phyloP scores from a whole-genome alignment of 1,140 invertebrate species.

The Cyclargus thomasi region DNA sequence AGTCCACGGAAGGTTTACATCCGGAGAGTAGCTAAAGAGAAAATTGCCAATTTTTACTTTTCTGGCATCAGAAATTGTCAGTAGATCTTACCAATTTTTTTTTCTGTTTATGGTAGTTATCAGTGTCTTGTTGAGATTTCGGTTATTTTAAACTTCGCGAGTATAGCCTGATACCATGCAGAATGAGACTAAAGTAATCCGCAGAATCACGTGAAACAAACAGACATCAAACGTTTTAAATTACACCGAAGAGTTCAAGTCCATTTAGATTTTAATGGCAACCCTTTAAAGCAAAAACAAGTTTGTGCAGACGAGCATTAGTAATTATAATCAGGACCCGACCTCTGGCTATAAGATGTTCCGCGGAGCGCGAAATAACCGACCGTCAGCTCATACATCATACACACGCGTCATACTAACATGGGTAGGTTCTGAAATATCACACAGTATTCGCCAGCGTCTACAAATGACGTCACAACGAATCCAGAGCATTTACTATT shows the following conservation, averaged over 20 bases:
- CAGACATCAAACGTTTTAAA: constrained; percentile 27
- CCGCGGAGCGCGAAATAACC: constrained; percentile 66
- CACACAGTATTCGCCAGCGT: too few relatives aligned
- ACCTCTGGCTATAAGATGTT: constrained; percentile 69
- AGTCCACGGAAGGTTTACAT: too few relatives aligned
- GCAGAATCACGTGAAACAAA: constrained; percentile 36
- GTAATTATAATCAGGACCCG: constrained; percentile 64
- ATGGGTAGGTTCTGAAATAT: too few relatives aligned
- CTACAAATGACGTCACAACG: too few relatives aligned
- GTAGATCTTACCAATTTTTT: too few relatives aligned
- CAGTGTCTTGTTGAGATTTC: too few relatives aligned
- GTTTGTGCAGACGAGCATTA: constrained; percentile 57
- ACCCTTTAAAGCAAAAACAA: constrained; percentile 39
- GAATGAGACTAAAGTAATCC: not conserved
- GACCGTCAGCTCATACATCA: constrained; percentile 29
- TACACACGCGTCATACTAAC: constrained; percentile 27
- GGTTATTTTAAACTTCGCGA: too few relatives aligned
- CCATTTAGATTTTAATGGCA: constrained; percentile 4
- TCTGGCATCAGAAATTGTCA: too few relatives aligned
- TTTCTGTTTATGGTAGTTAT: too few relatives aligned
- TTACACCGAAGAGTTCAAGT: not conserved
- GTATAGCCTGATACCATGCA: not conserved
- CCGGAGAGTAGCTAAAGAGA: too few relatives aligned
- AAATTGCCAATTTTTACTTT: too few relatives aligned
- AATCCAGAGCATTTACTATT: too few relatives aligned